phyloP scores from a whole-genome alignment of 2,888 invertebrate species.

The Lasioglossum vierecki region DNA sequence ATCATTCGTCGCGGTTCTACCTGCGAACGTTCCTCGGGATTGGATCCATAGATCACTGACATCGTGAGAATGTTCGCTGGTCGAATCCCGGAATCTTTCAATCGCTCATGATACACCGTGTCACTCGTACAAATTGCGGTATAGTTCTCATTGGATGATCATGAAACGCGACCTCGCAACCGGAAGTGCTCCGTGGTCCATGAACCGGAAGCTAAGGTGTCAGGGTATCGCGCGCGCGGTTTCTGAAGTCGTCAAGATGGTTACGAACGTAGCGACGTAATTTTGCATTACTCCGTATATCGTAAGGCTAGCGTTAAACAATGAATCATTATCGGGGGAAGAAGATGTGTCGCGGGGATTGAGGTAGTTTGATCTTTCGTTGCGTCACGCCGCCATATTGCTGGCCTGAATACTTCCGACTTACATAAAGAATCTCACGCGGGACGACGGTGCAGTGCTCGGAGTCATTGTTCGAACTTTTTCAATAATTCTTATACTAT shows the following conservation, averaged over 20 bases:
- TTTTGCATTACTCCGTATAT: slow-evolving; percentile 53
- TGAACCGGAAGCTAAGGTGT: background rate
- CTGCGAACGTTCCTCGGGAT: background rate
- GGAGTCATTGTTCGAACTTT: background rate
- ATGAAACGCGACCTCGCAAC: background rate
- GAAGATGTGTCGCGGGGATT: slow-evolving; percentile 14
- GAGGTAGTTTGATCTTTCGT: slow-evolving; percentile 22
- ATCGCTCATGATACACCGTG: slow-evolving; percentile 48
- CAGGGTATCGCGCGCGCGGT: background rate
- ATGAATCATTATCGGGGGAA: slow-evolving; percentile 19
- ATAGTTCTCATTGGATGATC: slow-evolving; percentile 41
- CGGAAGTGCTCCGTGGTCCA: background rate
- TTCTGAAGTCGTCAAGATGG: slow-evolving; percentile 37
- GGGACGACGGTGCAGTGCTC: background rate
- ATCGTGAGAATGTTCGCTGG: background rate
- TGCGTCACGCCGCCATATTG: slow-evolving; percentile 12
- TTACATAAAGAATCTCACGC: slow-evolving; percentile 43
- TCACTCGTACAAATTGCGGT: slow-evolving; percentile 59
- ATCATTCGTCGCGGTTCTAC: slow-evolving; percentile 20
- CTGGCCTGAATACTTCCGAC: slow-evolving; percentile 20
- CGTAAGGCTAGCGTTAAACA: slow-evolving; percentile 43
- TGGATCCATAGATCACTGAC: background rate
- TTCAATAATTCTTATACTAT: background rate
- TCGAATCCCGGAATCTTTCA: slow-evolving; percentile 15
- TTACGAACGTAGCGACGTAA: slow-evolving; percentile 35